Evolutionary conservation across 2,113 vertebrate genomes (phyloP).

Genomic region (Hystrix cristata): DNA sequence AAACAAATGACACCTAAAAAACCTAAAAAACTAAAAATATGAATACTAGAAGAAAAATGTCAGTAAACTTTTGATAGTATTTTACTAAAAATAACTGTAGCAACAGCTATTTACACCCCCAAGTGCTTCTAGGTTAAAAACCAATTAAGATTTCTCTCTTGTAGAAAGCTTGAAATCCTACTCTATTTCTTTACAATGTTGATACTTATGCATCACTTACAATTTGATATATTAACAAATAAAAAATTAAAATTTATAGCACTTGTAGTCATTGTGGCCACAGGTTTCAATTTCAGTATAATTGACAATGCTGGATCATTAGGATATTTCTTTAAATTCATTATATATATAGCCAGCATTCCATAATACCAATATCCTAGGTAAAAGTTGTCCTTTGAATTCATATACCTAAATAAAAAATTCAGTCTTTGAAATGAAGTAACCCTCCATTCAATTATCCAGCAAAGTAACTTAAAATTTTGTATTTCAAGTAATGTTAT

Average conservation of each 20-base stretch:
- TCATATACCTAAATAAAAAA: slow-evolving; percentile 5
- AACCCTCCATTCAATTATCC: not conserved
- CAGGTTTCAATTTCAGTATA: not conserved
- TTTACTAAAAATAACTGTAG: not conserved
- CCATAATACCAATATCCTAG: not conserved
- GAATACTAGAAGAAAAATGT: not conserved
- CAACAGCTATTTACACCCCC: not conserved
- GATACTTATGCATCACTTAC: not conserved
- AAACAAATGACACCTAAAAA: not conserved
- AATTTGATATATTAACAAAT: not conserved
- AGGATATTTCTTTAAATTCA: not conserved
- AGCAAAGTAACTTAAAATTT: slow-evolving; percentile 22
- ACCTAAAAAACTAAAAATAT: not conserved
- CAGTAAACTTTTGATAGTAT: not conserved
- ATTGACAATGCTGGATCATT: not conserved
- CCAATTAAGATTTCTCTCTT: not conserved
- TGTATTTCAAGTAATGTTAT: not conserved
- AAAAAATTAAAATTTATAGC: not conserved
- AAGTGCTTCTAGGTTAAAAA: not conserved
- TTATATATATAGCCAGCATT: not conserved
- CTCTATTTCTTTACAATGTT: not conserved
- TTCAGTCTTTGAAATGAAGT: not conserved
- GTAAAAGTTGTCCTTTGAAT: slow-evolving; percentile 47
- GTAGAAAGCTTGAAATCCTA: not conserved
- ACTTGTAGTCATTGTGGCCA: not conserved